Evolutionary conservation across 2,888 invertebrate species (phyloP), one percentile per base, ranked within the genome.

Genomic region (Leucoma salicis): DNA sequence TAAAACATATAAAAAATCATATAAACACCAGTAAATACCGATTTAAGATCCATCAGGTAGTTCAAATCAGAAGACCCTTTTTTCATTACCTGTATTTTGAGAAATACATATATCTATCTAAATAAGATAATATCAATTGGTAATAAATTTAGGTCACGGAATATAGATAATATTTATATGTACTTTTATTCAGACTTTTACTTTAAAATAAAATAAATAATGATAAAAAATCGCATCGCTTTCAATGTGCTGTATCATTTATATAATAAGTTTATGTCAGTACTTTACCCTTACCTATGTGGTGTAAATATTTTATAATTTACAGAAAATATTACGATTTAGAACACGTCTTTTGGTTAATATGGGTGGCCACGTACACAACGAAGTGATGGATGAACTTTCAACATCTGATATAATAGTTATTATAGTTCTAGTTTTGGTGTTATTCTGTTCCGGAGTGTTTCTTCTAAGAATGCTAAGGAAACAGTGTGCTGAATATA

Each of bases 361-460:
- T 39, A 49, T 65, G 64, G 51, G 62, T 39, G 68, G 75, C 14
- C 78, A 81, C 49, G 74, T 76, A 12, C 69, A 78, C 41, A 54
- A 65, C 21, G 78, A 82, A 62, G 58, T 75, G 2, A 71, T 74
- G 54, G 74, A 74, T 10, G 52, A 42, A 16, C 39, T 75, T 10
- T 56, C 72, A 8, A 38, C 61, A 14, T 56, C 63, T 11, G 81
- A 83, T 32, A 53, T 70, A 6, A 41, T 76, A 8, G 56, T 75
- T 28, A 39, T 66, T 0, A 42, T 66, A 12, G 31, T 67, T n/a
- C 31, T 67, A 7, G 45, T 61, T 13, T 16, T 71, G 11, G 25
- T 77, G n/a, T 43, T 81, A 7, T 57, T 73, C 13, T 15, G 44
- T 2, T 42, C 57, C 6, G 57, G 56, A 2, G 51, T 67, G 11